A percentile compares a stretch with the other conserved stretches of the same genome.
These are phyloP conservation scores for Sardinella longiceps DNA, from an alignment of 2,797 vertebrate genomes.

Conservation along the genomic window DNA sequence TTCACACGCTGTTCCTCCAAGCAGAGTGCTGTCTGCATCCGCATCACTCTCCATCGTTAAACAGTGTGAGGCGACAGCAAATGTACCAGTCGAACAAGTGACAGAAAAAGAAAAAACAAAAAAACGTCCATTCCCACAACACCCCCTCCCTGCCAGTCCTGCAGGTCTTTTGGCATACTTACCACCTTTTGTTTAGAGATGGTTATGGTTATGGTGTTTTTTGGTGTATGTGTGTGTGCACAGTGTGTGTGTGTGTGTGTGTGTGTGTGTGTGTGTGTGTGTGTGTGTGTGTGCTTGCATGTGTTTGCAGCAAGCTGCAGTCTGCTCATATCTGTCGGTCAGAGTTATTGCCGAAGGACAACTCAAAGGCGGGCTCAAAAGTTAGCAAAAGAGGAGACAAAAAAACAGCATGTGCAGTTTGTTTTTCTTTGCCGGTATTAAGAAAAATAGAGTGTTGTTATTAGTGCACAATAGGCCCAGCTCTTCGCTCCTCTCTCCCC, in stretches of 20 bases:
- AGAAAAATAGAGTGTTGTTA: neutral
- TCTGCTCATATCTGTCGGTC: neutral
- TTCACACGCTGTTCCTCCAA: neutral
- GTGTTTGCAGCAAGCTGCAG: neutral
- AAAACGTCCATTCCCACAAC: neutral
- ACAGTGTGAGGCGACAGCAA: neutral
- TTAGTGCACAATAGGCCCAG: too few species aligned
- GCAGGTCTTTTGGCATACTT: neutral
- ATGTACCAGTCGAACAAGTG: neutral
- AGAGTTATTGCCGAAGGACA: neutral
- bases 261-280: conserved; percentile 38
- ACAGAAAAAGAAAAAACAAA: neutral
- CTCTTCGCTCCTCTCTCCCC: neutral
- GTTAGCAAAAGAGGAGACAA: neutral
- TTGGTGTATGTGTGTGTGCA: neutral
- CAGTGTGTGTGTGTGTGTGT: conserved; percentile 9
- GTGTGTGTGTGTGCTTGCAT: conserved; percentile 35
- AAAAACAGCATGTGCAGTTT: neutral
- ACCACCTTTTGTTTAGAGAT: neutral
- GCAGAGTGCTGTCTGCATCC: neutral
- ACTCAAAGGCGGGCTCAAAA: neutral
- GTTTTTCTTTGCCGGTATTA: neutral
- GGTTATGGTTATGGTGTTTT: neutral
- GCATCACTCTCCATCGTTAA: neutral
- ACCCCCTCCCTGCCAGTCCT: neutral